These are phyloP conservation scores for Labroides dimidiatus DNA, from an alignment of 2,797 vertebrate species.

Conservation along the genomic window DNA sequence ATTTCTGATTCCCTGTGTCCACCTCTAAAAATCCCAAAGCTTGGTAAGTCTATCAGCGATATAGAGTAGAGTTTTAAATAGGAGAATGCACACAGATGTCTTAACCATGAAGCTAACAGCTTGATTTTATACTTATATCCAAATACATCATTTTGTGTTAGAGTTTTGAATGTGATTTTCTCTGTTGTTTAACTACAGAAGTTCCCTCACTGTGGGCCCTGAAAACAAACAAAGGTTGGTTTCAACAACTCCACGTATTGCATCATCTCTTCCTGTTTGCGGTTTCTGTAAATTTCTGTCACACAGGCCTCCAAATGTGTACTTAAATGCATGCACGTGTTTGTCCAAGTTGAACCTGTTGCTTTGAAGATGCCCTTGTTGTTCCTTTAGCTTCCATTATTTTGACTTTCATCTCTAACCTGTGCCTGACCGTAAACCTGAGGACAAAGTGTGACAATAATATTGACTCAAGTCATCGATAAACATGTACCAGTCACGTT, in stretches of 20 bases:
- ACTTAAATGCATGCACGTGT: slow-evolving; percentile 9
- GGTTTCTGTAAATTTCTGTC: neutral
- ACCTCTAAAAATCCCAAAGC: too few species aligned
- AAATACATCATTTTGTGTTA: neutral
- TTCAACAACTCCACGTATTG: neutral
- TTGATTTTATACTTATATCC: neutral
- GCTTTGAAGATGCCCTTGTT: slow-evolving; percentile 49
- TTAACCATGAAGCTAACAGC: neutral
- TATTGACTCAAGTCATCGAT: slow-evolving; percentile 69
- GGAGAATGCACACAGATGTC: neutral
- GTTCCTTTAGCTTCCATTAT: slow-evolving; percentile 22
- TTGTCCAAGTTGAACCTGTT: slow-evolving; percentile 7
- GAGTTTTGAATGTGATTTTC: neutral
- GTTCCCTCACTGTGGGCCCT: neutral
- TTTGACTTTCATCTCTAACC: slow-evolving; percentile 54
- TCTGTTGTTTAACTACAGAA: neutral
- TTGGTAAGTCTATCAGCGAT: neutral
- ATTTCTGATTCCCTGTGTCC: too few species aligned
- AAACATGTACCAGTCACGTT: slow-evolving; percentile 57
- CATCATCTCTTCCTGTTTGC: neutral
- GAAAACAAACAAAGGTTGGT: slow-evolving; percentile 2
- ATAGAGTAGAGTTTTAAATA: neutral
- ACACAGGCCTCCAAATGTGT: neutral
- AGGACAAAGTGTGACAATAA: slow-evolving; percentile 56
- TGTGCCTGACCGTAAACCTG: slow-evolving; percentile 29